Conservation (phyloP, 2,888 invertebrate species). For the Dorcus hopei region DNA sequence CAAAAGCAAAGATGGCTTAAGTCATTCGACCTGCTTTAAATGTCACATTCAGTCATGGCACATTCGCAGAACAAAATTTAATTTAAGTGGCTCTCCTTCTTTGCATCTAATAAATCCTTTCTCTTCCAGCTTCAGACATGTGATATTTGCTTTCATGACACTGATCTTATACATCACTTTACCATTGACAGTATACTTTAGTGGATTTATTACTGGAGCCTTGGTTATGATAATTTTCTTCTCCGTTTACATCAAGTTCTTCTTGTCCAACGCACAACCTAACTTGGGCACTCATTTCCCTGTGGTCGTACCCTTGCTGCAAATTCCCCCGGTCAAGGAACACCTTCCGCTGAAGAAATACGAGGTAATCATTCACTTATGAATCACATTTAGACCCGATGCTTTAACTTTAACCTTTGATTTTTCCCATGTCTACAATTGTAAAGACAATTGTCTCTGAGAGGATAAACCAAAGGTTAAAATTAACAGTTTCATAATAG, state of each 20-base stretch:
- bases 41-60: no score
- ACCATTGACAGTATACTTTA: slow-evolving; percentile 23
- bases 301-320: slow-evolving; percentile 38
- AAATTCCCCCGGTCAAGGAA: slow-evolving; percentile 63
- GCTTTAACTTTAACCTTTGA: no score
- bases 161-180: slow-evolving; percentile 18
- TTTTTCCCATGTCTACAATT: no score
- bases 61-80: no score
- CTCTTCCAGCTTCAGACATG: background rate
- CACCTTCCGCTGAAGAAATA: slow-evolving; percentile 59
- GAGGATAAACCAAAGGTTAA: no score
- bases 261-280: background rate
- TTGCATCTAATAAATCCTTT: no score
- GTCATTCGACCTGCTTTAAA: no score
- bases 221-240: slow-evolving; percentile 13
- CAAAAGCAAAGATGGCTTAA: no score
- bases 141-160: background rate
- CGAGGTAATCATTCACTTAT: slow-evolving; percentile 48
- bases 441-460: no score
- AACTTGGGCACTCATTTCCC: no score
- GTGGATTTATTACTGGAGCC: slow-evolving; percentile 26
- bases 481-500: no score
- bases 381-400: background rate
- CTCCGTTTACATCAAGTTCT: slow-evolving; percentile 15
- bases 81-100: no score